A percentile compares a stretch with the other conserved stretches of the same genome.
Conservation (phyloP, 2,113 vertebrate species). For the Seriola quinqueradiata region DNA sequence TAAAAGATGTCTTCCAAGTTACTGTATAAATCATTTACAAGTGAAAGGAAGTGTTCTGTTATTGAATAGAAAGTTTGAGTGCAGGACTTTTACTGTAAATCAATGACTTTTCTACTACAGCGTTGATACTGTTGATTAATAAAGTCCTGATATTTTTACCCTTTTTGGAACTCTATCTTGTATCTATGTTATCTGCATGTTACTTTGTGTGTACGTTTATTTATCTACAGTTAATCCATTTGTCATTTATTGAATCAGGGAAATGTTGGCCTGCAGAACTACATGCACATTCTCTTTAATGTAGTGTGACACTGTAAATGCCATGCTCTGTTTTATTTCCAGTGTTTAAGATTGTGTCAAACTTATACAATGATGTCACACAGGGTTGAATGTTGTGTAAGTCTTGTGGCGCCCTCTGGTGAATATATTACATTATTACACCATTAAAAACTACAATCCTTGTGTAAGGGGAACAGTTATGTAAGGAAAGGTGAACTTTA, state of each 20-base stretch:
- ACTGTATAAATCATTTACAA: neutral
- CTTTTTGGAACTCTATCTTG: neutral
- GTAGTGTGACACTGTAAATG: neutral
- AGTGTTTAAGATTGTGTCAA: neutral
- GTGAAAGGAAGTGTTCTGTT: neutral
- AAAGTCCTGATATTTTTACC: neutral
- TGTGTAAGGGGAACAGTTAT: neutral
- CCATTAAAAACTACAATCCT: neutral
- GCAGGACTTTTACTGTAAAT: neutral
- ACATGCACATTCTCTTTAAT: neutral
- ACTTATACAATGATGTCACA: neutral
- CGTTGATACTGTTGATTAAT: neutral
- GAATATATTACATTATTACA: constrained; percentile 1
- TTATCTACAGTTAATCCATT: neutral
- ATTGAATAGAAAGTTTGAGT: neutral
- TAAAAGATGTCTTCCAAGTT: neutral
- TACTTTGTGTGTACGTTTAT: neutral
- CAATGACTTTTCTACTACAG: too few relatives aligned
- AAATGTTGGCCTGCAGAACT: neutral
- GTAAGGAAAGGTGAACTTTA: neutral
- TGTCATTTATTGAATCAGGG: neutral
- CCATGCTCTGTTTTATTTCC: neutral
- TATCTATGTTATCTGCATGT: neutral
- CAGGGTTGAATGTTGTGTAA: neutral
- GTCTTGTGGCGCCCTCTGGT: constrained; percentile 28